Evolutionary conservation across 2,888 invertebrate genomes (phyloP).

Genomic region (Ormia ochracea): DNA sequence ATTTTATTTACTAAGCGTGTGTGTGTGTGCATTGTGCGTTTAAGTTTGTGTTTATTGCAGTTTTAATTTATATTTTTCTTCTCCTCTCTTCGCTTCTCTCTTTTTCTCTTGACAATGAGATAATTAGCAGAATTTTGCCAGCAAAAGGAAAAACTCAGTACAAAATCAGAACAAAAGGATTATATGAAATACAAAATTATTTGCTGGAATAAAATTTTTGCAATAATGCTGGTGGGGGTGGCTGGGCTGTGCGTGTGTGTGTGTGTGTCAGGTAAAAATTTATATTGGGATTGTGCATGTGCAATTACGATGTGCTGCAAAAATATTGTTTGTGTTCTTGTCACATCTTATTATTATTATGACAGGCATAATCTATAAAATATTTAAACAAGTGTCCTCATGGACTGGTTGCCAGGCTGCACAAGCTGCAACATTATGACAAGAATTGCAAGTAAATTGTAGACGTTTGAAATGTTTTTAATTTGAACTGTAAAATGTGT

Average conservation of each 20-base stretch:
- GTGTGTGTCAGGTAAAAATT: too few relatives aligned
- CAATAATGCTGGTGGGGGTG: too few relatives aligned
- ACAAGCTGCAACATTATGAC: background rate
- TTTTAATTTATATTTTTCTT: conserved; percentile 53
- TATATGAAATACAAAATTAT: background rate
- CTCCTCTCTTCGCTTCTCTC: too few relatives aligned
- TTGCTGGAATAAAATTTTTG: background rate
- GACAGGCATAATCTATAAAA: conserved; percentile 28
- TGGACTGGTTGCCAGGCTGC: background rate
- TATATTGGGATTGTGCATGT: too few relatives aligned
- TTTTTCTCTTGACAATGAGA: conserved; percentile 51
- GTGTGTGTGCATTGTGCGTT: background rate
- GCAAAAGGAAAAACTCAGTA: background rate
- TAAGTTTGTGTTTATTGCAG: background rate
- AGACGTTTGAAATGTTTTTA: too few relatives aligned
- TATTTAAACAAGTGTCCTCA: conserved; percentile 25
- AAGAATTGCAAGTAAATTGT: background rate
- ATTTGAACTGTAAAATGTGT: too few relatives aligned
- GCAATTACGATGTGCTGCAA: too few relatives aligned
- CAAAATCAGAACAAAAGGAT: background rate
- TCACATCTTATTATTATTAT: conserved; percentile 23
- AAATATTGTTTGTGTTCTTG: background rate
- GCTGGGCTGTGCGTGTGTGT: too few relatives aligned
- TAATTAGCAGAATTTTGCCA: conserved; percentile 46
- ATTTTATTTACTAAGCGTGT: conserved; percentile 11